phyloP scores from a whole-genome alignment of 2,797 vertebrate genomes.

The Rhynchotus rufescens region DNA sequence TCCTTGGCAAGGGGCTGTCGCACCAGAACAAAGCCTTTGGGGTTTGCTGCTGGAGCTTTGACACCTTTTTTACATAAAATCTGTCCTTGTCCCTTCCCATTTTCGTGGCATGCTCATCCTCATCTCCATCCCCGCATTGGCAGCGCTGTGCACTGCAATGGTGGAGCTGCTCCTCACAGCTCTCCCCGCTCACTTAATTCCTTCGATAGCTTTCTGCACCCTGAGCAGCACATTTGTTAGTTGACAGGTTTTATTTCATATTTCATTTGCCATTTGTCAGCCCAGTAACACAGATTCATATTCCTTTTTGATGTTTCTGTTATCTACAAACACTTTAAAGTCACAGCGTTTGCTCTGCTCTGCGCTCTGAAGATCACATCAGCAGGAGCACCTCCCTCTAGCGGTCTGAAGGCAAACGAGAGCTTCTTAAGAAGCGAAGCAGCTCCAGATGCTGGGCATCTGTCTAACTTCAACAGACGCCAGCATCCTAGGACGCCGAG shows the following conservation, averaged over 20 bases:
- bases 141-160: neutral
- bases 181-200: neutral
- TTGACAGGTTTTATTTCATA: constrained; percentile 59
- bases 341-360: neutral
- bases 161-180: neutral
- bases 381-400: constrained; percentile 48
- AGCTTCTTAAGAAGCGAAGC: accelerated
- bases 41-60: neutral
- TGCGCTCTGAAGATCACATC: neutral
- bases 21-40: neutral
- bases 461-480: accelerated
- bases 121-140: neutral
- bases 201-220: neutral
- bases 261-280: constrained; percentile 69
- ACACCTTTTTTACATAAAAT: neutral
- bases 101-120: accelerated
- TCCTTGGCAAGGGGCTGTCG: neutral
- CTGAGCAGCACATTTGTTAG: constrained; percentile 9
- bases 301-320: constrained; percentile 53
- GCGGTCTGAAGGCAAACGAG: neutral
- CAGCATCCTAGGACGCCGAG: accelerated
- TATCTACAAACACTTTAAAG: constrained; percentile 17
- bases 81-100: neutral
- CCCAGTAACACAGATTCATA: neutral
- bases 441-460: neutral